Base-by-base conservation (phyloP, 2,888 invertebrate genomes). In the Xestia c-nigrum region DNA sequence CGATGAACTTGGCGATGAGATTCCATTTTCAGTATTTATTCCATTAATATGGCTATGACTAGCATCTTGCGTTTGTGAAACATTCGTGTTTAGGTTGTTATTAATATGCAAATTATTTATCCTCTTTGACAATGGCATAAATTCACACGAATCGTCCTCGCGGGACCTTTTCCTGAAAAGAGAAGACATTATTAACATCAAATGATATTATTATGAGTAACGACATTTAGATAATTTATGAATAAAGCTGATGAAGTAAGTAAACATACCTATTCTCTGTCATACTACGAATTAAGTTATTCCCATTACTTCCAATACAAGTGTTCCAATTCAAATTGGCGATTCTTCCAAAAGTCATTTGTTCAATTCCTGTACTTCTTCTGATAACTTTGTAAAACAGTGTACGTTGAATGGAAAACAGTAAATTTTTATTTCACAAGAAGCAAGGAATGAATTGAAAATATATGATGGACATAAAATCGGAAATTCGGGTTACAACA, bases 41-140 rank as follows among this genome's bases (percentile, higher is more conserved):
- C 93, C 93, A 91, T 92, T 94, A 67, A 90, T 87, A 88, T 94
- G 94, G 92, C 90, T 94, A 89, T 94, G 94, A 92, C 90, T 94
- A 90, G 92, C 84, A 83, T 94, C 93, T 89, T 92, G 92, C 59
- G 90, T 88, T 85, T 93, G 94, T 75, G 90, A 85, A 82, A 87
- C 78, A 85, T 87, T 88, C 68, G 92, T 85, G 85, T 88, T 93
- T n/a, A 96, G 91, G 84, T 93, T 97, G 92, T 97, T 97, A 92
- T 98, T 98, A 88, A 98, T 97, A 91, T 99, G 98, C 72, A 99
- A 97, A 96, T 99, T 99, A 93, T 99, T 99, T 89, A 99, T 99
- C 91, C 99, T 97, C 94, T 99, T 99, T 21, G 99, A 99, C 72
- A 99, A 95, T 73, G 99, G 99, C 97, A 98, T 98, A 90, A 98